These are phyloP conservation scores for Lutraria rhynchaena DNA, from an alignment of 1,140 invertebrate species.

Conservation along the genomic window DNA sequence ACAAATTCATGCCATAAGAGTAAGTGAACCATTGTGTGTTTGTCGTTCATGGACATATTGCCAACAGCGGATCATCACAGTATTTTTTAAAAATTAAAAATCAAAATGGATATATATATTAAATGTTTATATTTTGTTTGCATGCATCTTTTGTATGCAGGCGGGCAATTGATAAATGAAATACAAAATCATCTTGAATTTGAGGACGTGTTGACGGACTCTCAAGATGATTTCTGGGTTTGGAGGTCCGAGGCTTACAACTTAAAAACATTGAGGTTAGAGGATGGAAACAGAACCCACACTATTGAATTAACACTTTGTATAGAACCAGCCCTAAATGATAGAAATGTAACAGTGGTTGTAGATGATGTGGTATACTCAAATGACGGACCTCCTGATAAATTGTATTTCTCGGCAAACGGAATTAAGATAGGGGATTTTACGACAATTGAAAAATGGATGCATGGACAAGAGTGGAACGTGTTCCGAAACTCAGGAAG, in stretches of 20 bases:
- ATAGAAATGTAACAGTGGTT: slow-evolving; percentile 9
- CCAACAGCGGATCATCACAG: too few species aligned
- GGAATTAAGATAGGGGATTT: slow-evolving; percentile 32
- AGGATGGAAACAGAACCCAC: slow-evolving; percentile 11
- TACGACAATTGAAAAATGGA: slow-evolving; percentile 41
- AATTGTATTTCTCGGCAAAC: slow-evolving; percentile 12
- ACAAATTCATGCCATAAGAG: too few species aligned
- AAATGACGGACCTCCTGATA: slow-evolving; percentile 49
- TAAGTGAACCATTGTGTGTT: too few species aligned
- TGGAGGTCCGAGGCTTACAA: slow-evolving; percentile 47
- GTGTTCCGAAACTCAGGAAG: slow-evolving; percentile 38
- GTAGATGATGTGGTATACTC: slow-evolving; percentile 42
- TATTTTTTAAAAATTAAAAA: too few species aligned
- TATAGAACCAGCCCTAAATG: slow-evolving; percentile 8
- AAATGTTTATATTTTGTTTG: not conserved
- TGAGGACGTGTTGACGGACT: slow-evolving; percentile 13
- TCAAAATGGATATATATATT: not conserved
- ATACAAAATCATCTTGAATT: slow-evolving; percentile 51
- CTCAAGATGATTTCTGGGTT: slow-evolving; percentile 28
- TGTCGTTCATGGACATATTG: too few species aligned
- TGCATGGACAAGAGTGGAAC: slow-evolving; percentile 49
- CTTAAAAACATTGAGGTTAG: slow-evolving; percentile 27
- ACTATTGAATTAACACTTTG: slow-evolving; percentile 24
- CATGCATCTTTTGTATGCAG: not conserved
- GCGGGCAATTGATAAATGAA: slow-evolving; percentile 18